Evolutionary conservation across 2,113 vertebrate species (phyloP).

Genomic region (Poicephalus meyeri): DNA sequence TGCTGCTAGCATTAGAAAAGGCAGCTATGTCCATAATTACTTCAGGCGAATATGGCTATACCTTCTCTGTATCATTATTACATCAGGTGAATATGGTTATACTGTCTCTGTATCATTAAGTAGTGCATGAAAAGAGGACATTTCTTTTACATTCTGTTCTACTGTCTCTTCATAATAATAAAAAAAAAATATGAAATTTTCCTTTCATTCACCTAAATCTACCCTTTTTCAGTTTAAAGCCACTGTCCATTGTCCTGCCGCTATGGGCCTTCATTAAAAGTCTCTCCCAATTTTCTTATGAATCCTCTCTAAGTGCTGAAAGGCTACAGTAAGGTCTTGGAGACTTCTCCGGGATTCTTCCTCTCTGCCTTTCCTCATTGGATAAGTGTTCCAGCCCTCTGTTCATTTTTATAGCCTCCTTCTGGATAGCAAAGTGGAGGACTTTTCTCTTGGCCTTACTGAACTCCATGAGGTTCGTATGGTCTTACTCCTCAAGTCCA

Average conservation of each 20-base stretch:
- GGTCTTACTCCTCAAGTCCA: neutral
- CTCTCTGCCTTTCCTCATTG: neutral
- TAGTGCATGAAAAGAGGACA: accelerated
- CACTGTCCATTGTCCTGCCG: neutral
- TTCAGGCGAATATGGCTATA: neutral
- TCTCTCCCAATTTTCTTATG: neutral
- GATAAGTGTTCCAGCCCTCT: neutral
- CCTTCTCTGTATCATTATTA: neutral
- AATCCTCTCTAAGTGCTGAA: neutral
- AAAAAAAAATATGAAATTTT: neutral
- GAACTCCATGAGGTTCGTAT: neutral
- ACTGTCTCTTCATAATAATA: neutral
- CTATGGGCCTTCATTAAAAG: neutral
- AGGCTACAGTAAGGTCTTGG: neutral
- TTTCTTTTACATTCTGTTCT: neutral
- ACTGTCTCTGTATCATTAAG: neutral
- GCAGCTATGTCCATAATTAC: neutral
- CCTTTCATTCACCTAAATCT: neutral
- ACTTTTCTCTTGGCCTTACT: neutral
- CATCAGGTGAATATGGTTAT: neutral
- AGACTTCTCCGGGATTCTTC: neutral
- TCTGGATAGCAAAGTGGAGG: neutral
- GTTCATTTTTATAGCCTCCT: neutral
- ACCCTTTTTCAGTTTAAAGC: neutral
- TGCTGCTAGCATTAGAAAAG: neutral